Base-by-base conservation (phyloP, 2,797 vertebrate species). In the Melopsittacus undulatus region DNA sequence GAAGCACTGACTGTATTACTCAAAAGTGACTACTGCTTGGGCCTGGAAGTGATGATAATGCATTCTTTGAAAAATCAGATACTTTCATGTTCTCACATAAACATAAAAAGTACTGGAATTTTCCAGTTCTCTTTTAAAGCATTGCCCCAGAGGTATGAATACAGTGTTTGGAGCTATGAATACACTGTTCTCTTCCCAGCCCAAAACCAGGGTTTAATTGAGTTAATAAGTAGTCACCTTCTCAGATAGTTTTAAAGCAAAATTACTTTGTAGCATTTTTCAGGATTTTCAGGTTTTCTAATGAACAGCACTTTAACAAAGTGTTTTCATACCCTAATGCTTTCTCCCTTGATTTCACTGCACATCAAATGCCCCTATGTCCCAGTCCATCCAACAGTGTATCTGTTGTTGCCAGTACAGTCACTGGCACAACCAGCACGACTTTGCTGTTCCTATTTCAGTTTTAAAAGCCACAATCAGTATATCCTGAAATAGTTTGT, bases 281-380 rank as follows among this genome's bases (percentile, higher is more conserved):
- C 74, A 92, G 76, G 85, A 83, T 73, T 88, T 91, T 88, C 70
- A 89, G 52, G 75, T 94, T 95, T 93, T 43, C 34, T 77, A 89
- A 87, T 42, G 57, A 93, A 77, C 27, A 68, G n/a, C 36, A 20
- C 49, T 64, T 51, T 26, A 80, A 90, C 57, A 5, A 72, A 80
- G 34, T 48, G 54, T 61, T 89, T 92, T 74, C 81, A 74, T 32
- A 89, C 10, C 38, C 72, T 72, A 38, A 40, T 45, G 78, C 19
- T 22, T 89, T 86, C 70, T 83, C 61, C 62, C 72, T 74, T 68
- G 32, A 85, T 74, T 92, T 87, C 90, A 70, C 29, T 38, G n/a
- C 67, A 52, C 51, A 42, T 17, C 51, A 82, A 78, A 85, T 6
- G 0, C 40, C 74, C 72, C 64, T 64, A 46, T 17, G 1, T 87